Conservation (phyloP, 35 echinoderm and acorn worm species). For the Patiria miniata region DNA sequence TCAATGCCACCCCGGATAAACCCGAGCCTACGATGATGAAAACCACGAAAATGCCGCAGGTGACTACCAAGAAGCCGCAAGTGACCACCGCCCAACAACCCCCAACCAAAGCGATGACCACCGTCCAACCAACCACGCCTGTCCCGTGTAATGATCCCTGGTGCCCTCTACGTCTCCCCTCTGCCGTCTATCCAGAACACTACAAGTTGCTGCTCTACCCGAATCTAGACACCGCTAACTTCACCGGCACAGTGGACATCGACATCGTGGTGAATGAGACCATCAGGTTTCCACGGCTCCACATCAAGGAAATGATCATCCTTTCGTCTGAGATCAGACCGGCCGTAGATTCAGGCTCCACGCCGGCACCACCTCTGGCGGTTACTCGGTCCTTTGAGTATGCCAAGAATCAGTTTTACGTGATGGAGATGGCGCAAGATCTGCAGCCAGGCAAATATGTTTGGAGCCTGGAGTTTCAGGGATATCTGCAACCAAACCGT, state of each 20-base stretch:
- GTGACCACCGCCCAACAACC: not conserved
- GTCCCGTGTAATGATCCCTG: constrained; percentile 10
- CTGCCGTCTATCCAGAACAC: constrained; percentile 44
- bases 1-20: not conserved
- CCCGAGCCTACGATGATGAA: not conserved
- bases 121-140: not conserved
- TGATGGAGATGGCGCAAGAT: constrained; percentile 50
- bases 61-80: not conserved
- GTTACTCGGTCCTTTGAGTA: constrained; percentile 23
- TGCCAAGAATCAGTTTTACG: constrained; percentile 68
- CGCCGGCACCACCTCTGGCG: not conserved
- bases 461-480: constrained; percentile 49
- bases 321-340: constrained; percentile 26
- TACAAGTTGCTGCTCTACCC: constrained; percentile 71
- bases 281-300: constrained; percentile 57
- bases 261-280: constrained; percentile 15
- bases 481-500: constrained; percentile 51
- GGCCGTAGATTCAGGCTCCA: not conserved
- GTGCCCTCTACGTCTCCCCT: constrained; percentile 67
- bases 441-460: constrained; percentile 53
- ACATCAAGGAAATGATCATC: constrained; percentile 69
- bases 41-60: not conserved
- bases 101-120: too few species aligned
- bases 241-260: constrained; percentile 58
- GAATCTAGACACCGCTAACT: constrained; percentile 62